Base-by-base conservation (phyloP, 2,888 invertebrate species). In the Caenorhabditis sp. region DNA sequence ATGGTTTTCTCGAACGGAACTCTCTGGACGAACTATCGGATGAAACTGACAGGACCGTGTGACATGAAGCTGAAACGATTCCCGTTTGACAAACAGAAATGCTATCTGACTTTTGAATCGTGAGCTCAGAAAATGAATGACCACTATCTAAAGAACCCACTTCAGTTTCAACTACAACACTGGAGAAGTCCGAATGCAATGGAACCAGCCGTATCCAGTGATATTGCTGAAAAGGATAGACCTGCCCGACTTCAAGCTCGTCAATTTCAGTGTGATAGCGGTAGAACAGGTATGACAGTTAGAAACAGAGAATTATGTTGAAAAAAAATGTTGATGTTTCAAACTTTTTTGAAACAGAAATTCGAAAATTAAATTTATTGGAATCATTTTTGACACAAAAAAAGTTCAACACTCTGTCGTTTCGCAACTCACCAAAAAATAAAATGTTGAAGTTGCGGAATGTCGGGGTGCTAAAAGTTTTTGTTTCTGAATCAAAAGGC, bases 1-100 rank as follows among this genome's bases (percentile, higher is more conserved):
- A 91, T 91, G 91, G 87, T 91, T 1, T 90, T 90, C 69, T 87
- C 91, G 2, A 91, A 91, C 68, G 91, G 91, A 18, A 91, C 90
- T 1, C 76, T 90, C 5, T 90, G 90, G 90, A 89, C 89, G 3
- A 90, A 90, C 69, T 90, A 90, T 67, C 87, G 90, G 26, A 89
- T 90, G 89, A 90, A 90, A 65, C 58, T 90, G 71, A 91, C 90
- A 1, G 91, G 91, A 13, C 91, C 91, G 2, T 92, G 91, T 76
- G 89, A 90, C 60, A 92, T 92, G 92, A 90, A 92, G 67, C 83
- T 92, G 1, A 89, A 89, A 70, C 44, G 85, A 20, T 90, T 89
- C 56, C 89, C 88, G 20, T 90, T 90, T 68, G 90, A 91, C 65
- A 86, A 88, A 28, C 91, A 91, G 68, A 86, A 88, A 78, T 92